phyloP scores from a whole-genome alignment of 2,888 invertebrate genomes.

The Willowsia nigromaculata region DNA sequence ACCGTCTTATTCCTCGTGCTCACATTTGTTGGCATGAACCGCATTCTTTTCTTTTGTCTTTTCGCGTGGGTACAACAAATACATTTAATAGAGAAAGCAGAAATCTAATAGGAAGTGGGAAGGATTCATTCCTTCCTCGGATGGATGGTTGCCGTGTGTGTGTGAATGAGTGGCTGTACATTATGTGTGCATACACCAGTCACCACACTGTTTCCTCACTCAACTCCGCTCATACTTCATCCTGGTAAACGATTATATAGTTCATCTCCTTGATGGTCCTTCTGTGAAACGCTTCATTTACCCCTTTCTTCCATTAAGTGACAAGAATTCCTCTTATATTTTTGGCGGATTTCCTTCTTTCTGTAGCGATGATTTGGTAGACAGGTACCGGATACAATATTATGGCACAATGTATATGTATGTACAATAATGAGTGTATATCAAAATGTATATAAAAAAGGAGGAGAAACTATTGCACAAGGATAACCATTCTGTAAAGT shows the following conservation, averaged over 20 bases:
- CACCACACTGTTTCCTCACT: slow-evolving; percentile 5
- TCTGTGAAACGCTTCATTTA: slow-evolving; percentile 52
- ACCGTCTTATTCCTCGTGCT: not conserved
- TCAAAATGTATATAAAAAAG: not conserved
- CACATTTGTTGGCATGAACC: not conserved
- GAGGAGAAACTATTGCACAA: not conserved
- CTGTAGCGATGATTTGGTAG: not conserved
- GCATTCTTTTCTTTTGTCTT: slow-evolving; percentile 22
- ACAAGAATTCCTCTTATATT: slow-evolving; percentile 20
- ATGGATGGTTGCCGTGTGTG: not conserved
- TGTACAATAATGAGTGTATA: not conserved
- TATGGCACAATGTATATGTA: not conserved
- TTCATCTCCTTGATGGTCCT: slow-evolving; percentile 36
- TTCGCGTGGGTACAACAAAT: not conserved
- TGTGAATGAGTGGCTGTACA: not conserved
- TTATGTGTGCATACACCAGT: not conserved
- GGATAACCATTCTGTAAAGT: not conserved
- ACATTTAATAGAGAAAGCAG: not conserved
- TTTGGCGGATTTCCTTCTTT: not conserved
- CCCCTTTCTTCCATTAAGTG: slow-evolving; percentile 49
- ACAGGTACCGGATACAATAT: not conserved
- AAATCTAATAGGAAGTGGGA: slow-evolving; percentile 2
- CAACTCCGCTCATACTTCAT: not conserved
- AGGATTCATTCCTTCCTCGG: not conserved
- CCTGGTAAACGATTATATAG: slow-evolving; percentile 49